Evolutionary conservation across 1,140 invertebrate genomes (phyloP), one percentile per base, ranked within the genome.

Genomic region (Calephelis nemesis): DNA sequence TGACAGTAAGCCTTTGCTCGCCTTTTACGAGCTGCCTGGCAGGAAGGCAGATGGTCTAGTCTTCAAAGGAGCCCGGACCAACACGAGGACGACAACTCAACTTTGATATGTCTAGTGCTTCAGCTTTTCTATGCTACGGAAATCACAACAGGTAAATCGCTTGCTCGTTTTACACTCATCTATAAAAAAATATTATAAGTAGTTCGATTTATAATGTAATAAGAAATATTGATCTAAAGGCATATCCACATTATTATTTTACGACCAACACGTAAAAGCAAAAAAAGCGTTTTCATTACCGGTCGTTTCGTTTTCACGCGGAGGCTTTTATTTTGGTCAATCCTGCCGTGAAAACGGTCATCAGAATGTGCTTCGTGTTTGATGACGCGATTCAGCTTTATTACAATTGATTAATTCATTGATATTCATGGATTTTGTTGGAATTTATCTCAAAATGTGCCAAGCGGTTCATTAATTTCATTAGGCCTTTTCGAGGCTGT

Each of bases 261-360:
- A 63, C 42, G 11, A 12, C 7, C 47, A 71, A 64, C 60, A 19
- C 19, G 68, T 65, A 49, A 71, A 71, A 30, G 64, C 74, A 72
- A 79, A 78, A 82, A 76, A 83, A 78, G 76, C 72, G 67, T 76
- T 76, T 79, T 82, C 78, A 82, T 82, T 83, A 83, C 76, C 68
- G 69, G 73, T 80, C 82, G 82, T 80, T 82, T 76, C 71, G 70
- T 74, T 73, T 77, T 77, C 79, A 82, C 75, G 75, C 30, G 30
- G 30, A 72, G 72, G 76, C 76, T 76, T 81, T 82, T 82, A 83
- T 82, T 70, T 74, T 71, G 73, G 76, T 75, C 76, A 77, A 81
- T 72, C 75, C 62, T 62, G 67, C 71, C 72, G 79, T 80, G 60
- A 81, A 80, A 78, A 70, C 72, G 68, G 50, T 67, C 72, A 63